Base-by-base conservation (phyloP, 2,888 invertebrate species). In the Polietes domitor region DNA sequence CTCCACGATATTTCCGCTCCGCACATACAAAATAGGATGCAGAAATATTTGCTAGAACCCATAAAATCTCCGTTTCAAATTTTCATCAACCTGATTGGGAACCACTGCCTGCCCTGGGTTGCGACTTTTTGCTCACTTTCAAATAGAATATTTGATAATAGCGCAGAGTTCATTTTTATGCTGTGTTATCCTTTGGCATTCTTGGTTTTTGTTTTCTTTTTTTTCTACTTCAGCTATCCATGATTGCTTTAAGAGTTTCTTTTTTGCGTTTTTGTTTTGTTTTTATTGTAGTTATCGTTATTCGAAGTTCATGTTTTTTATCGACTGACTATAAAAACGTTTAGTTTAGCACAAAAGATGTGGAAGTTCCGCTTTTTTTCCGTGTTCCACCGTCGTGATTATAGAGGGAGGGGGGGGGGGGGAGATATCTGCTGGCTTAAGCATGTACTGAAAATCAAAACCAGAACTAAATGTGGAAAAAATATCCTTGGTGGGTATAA, bases 141-240 rank as follows among this genome's bases (percentile, higher is more conserved):
- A 76, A 71, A 70, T 74, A 28, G 26, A 71, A 74, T 77, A 74
- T 79, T 77, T 77, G 9, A 47, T 63, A 71, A 76, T 47, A 43
- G 41, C 24, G 74, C 70, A 70, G 19, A 65, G 58, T 68, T 77
- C 63, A 77, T 71, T 58, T 82, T 68, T 43, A 21, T 68, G 10
- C 21, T 68, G 21, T n/a, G 41, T 5, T 24, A 43, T 43, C 10
- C 41, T 15, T 21, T 24, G 68, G 43, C 0, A 68, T 21, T 37
- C 41, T 68, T 26, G 1, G 6, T 24, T 32, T 58, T 58, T 58
- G 28, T 63, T 19, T 65, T 41, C 37, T n/a, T 32, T 37, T 28
- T 28, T 65, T 65, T 19, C 17, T 26, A 12, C 68, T 43, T 15
- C 43, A 15, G 19, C 68, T 9, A 19, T 21, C 41, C 19, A 41